phyloP scores from a whole-genome alignment of 2,888 invertebrate genomes.

The Abrostola tripartita region DNA sequence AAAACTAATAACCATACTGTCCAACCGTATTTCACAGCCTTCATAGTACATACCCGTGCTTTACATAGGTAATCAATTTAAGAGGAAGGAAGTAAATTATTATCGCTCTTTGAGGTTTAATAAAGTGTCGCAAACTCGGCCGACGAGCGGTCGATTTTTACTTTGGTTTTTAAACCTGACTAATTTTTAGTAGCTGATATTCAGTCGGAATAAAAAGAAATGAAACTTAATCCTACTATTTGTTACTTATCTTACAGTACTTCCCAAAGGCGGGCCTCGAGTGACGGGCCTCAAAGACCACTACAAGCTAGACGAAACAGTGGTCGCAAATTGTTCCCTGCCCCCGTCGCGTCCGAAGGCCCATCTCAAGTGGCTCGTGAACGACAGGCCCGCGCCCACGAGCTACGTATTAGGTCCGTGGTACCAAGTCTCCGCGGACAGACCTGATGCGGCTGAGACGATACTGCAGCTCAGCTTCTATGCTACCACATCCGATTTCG shows the following conservation, averaged over 20 bases:
- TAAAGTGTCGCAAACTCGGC: background rate
- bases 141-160: too few relatives aligned
- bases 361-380: constrained; percentile 94
- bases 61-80: too few relatives aligned
- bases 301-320: constrained; percentile 92
- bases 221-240: background rate
- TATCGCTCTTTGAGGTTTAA: background rate
- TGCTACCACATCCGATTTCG: constrained; percentile 92
- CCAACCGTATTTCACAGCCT: too few relatives aligned
- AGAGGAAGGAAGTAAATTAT: too few relatives aligned
- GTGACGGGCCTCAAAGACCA: constrained; percentile 93
- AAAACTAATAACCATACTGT: background rate
- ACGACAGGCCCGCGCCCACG: constrained; percentile 90
- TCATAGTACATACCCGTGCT: too few relatives aligned
- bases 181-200: too few relatives aligned
- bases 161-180: too few relatives aligned
- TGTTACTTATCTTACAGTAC: constrained; percentile 86
- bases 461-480: constrained; percentile 92
- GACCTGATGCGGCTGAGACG: constrained; percentile 90
- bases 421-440: constrained; percentile 80
- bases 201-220: too few relatives aligned
- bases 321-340: constrained; percentile 94
- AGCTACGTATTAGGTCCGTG: constrained; percentile 85
- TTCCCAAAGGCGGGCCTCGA: constrained; percentile 93
- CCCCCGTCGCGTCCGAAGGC: constrained; percentile 93